Conservation (phyloP, 1,140 invertebrate genomes). For the Delia radicum region DNA sequence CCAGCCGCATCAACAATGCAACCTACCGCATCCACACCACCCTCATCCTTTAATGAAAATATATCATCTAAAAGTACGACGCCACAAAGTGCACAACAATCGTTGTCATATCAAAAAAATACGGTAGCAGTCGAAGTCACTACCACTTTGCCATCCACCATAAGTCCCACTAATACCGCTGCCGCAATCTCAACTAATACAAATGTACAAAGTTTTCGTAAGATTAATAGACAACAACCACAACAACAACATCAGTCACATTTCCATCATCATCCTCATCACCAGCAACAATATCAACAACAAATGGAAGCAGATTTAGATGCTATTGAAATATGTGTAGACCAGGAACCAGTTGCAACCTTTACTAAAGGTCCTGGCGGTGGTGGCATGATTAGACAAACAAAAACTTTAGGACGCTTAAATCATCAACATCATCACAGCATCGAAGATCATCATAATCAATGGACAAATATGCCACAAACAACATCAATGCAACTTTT, state of each 20-base stretch:
- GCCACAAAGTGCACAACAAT: too few species aligned
- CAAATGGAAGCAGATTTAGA: slow-evolving; percentile 41
- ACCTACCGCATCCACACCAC: background rate
- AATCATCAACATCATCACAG: background rate
- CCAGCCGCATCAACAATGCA: slow-evolving; percentile 31
- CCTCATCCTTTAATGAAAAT: background rate
- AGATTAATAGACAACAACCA: slow-evolving; percentile 1
- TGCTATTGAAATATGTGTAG: slow-evolving; percentile 47
- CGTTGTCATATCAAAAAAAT: slow-evolving; percentile 19
- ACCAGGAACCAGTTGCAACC: slow-evolving; percentile 33
- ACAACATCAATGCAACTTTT: slow-evolving; percentile 29
- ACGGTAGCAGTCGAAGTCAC: slow-evolving; percentile 17
- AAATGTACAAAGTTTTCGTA: slow-evolving; percentile 14
- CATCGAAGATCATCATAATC: slow-evolving; percentile 8
- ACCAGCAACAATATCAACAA: slow-evolving; percentile 24
- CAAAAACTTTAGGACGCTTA: slow-evolving; percentile 36
- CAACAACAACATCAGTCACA: slow-evolving; percentile 9
- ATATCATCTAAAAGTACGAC: too few species aligned
- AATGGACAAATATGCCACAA: slow-evolving; percentile 33
- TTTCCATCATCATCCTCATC: background rate
- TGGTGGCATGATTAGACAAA: slow-evolving; percentile 33
- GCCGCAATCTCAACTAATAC: background rate
- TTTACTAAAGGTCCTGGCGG: background rate
- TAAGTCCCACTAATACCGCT: slow-evolving; percentile 11
- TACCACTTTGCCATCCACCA: slow-evolving; percentile 9